phyloP scores from a whole-genome alignment of 2,113 vertebrate species.

The Microtus ochrogaster region DNA sequence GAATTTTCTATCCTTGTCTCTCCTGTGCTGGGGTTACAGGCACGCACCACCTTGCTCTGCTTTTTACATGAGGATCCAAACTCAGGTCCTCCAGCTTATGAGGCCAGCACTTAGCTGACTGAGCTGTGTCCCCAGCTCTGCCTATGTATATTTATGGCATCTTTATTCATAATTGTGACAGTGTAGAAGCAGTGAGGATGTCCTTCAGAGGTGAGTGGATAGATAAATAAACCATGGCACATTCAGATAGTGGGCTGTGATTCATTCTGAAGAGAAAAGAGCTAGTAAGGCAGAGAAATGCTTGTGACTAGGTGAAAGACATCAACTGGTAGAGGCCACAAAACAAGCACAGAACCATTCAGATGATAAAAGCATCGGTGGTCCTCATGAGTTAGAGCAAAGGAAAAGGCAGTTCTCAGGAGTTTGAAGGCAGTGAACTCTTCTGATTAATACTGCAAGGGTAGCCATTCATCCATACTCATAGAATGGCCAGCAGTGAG shows the following conservation, averaged over 20 bases:
- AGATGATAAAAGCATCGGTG: neutral
- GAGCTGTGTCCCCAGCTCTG: neutral
- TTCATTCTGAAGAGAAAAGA: neutral
- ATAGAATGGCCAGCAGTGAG: neutral
- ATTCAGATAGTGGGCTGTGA: neutral
- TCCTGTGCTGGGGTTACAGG: neutral
- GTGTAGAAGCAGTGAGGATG: too few relatives aligned
- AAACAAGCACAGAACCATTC: neutral
- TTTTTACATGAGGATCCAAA: neutral
- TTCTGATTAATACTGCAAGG: neutral
- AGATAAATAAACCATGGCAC: neutral
- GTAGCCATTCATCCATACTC: neutral
- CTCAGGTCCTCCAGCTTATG: neutral
- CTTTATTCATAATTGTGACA: neutral
- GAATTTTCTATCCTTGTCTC: too few relatives aligned
- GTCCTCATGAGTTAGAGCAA: neutral
- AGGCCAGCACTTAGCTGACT: neutral
- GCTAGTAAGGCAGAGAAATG: neutral
- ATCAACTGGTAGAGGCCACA: neutral
- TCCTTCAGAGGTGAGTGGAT: neutral
- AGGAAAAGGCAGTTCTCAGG: neutral
- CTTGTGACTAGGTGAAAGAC: neutral
- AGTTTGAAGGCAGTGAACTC: neutral
- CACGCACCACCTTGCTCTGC: neutral
- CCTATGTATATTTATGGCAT: neutral